Base-by-base conservation (phyloP, 2,113 vertebrate genomes). In the Silurus meridionalis region DNA sequence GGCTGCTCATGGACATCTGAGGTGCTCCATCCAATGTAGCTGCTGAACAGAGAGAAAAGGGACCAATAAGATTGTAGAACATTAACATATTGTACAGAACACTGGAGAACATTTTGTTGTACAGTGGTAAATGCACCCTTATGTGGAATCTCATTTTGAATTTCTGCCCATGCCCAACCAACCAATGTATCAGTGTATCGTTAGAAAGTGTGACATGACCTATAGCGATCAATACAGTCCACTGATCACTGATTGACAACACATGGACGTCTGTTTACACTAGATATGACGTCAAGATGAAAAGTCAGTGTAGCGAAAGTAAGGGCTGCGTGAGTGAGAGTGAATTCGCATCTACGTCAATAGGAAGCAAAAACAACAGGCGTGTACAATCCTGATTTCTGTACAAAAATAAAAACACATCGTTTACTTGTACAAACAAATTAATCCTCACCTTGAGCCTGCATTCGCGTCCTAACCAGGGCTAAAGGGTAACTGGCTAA, bases 381-480 rank as follows among this genome's bases (percentile, higher is more conserved):
- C 17, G 1, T 23, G 6, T 21, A 1, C 6, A 77, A 77, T 55
- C 19, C 7, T 25, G 5, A 8, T 74, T 53, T 72, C 6, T 14
- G 1, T 17, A 10, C 11, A 74, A n/a, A 53, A 37, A 37, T 37
- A 37, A 37, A 53, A 21, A 11, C 1, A 14, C 3, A 37, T 79
- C 17, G 52, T 78, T 15, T 58, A 58, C 10, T 0, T n/a, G 8
- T 79, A 28, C 53, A 2, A 23, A 8, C 28, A 13, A 37, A 80
- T 48, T 53, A 2, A 64, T 23, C 64, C 95, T 94, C 85, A 99
- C 98, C 98, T 96, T 98, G 97, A 4, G 96, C 98, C 91, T 99
- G 98, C 98, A 99, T 99, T 21, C 98, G 96, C 19, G 98, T 99
- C 91, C 98, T 94, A 88, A 99, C 97, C 0, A 99, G 94, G 17